Base-by-base conservation (phyloP, 2,797 vertebrate genomes). In the Myioborus miniatus region DNA sequence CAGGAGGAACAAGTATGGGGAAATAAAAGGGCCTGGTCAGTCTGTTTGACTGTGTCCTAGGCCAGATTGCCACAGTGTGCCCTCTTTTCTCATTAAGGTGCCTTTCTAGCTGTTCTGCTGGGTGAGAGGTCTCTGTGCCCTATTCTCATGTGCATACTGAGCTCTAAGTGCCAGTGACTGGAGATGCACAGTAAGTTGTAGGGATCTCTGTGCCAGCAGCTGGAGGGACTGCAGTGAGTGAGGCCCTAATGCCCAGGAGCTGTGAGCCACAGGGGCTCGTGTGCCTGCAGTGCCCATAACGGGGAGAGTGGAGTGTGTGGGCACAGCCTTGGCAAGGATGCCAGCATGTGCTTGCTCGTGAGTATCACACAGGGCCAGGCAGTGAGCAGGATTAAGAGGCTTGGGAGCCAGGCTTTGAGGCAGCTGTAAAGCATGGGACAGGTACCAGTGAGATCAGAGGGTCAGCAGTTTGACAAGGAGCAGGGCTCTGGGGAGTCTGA, bases 281-380 rank as follows among this genome's bases (percentile, higher is more conserved):
- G 60, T 50, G 9, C 41, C 43, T 34, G 71, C 26, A 68, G 41
- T 52, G 36, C 32, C 30, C 4, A 0, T 39, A 11, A 41, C 11
- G 30, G 9, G 22, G 30, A 53, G 43, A 21, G 10, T 0, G 1
- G 37, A 26, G 21, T 12, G 23, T 0, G 0, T 8, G 12, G 1
- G 2, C 15, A 2, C 63, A 24, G 60, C 24, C 24, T 69, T 56
- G 69, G n/a, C 47, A 53, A 27, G 41, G 5, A 49, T 52, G 29
- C 41, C 44, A 22, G 27, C 7, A 11, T 37, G 27, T 30, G 46
- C 5, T 21, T 67, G 44, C 58, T 68, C 2, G 5, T 36, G 19
- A 37, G 30, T 39, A 6, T 32, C 12, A 9, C 3, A 8, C 41
- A 17, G 55, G 63, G 46, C 11, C 64, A 59, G 49, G 21, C 41